Conservation (phyloP, 1,140 invertebrate species). For the Sipha flava region DNA sequence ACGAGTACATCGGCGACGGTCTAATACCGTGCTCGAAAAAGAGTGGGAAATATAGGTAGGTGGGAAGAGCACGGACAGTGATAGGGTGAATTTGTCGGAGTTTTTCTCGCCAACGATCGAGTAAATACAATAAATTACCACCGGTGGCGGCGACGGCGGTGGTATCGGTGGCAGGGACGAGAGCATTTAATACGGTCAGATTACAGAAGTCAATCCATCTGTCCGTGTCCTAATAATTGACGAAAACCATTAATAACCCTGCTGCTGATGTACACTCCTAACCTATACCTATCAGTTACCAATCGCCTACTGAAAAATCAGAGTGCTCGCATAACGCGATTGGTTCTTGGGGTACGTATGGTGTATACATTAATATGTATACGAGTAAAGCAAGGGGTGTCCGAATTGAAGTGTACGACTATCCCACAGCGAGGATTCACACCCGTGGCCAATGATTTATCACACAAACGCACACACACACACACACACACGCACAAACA, state of each 20-base stretch:
- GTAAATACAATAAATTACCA: neutral
- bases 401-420: neutral
- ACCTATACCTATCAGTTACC: too few relatives aligned
- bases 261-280: neutral
- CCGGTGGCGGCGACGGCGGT: too few relatives aligned
- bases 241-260: slow-evolving; percentile 12
- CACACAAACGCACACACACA: neutral
- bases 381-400: too few relatives aligned
- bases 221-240: slow-evolving; percentile 13
- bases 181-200: neutral
- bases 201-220: slow-evolving; percentile 19
- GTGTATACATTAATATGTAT: too few relatives aligned
- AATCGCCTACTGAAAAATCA: too few relatives aligned
- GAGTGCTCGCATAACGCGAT: too few relatives aligned
- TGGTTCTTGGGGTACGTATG: too few relatives aligned
- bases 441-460: neutral
- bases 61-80: too few relatives aligned
- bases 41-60: too few relatives aligned
- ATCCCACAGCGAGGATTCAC: neutral
- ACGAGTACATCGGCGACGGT: too few relatives aligned
- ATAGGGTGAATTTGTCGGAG: too few relatives aligned
- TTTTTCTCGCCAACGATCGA: neutral
- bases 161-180: neutral
- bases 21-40: too few relatives aligned
- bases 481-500: neutral